Base-by-base conservation (phyloP, 2,797 vertebrate genomes). In the Scarus forsteni region DNA sequence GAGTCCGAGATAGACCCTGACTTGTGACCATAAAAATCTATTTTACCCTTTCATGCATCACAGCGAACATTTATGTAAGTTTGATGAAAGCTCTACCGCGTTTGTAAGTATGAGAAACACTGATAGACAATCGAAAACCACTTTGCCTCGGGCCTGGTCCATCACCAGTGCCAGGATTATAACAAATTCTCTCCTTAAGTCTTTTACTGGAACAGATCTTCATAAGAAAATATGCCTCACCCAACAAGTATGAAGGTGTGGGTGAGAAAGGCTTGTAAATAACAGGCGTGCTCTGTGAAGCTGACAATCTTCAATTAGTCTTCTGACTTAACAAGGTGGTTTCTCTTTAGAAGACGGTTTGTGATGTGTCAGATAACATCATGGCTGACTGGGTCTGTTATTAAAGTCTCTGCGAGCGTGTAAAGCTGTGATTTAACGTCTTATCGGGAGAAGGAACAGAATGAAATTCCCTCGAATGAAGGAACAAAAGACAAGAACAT, bases 231-330 rank as follows among this genome's bases (percentile, higher is more conserved):
- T 5, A 7, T 10, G 48, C 3, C 46, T 38, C 65, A 53, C 19
- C 42, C 8, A 1, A 13, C 15, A 54, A 57, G 69, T 66, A n/a
- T 64, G 60, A 56, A 65, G 66, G 59, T 9, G 66, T 70, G 75
- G 49, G 11, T 3, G 53, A 53, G 34, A 36, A 46, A 1, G 6
- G 3, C 1, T 0, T 15, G 44, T 10, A 16, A 46, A 45, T 3
- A 9, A n/a, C 60, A n/a, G 38, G 2, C 5, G 5, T 27, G 43
- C 62, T 19, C 10, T 0, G 8, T 44, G 1, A 45, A 15, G 15
- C 34, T 19, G 3, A 19, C 35, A 16, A 8, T 35, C 10, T 54
- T 70, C 12, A 57, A 18, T 43, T 13, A 15, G 6, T 8, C 18
- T 6, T 49, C 35, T 14, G 6, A 7, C 7, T 34, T 14, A 35